Evolutionary conservation across 2,888 invertebrate genomes (phyloP), one percentile per base, ranked within the genome.

Genomic region (Blera fallax): DNA sequence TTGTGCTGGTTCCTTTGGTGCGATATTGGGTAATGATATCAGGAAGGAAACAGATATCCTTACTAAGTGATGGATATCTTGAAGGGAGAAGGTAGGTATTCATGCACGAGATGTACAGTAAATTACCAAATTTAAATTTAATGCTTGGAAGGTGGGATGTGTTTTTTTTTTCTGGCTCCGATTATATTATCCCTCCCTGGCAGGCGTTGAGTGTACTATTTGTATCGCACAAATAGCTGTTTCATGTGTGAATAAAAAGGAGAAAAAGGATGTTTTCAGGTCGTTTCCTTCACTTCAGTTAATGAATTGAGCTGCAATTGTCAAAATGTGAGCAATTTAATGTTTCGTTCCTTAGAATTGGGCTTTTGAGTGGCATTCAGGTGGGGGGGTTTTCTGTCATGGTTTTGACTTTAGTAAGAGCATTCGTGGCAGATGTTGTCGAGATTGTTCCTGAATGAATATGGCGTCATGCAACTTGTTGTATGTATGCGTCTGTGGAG

Each of bases 1-100:
- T 45, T 37, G 4, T 43, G 50, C 27, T 50, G 18, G 21, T 34
- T 62, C 21, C 34, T 52, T 54, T 60, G 74, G 70, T 81, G 76
- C 54, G 81, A 81, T 85, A 85, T 85, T 72, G 81, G 85, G 81
- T 81, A 81, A 85, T 85, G 81, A 76, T 85, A 85, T 85, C 80
- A 85, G 78, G 81, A 85, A 85, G 76, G 85, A 85, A 85, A 81
- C 81, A 85, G 85, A 85, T 85, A 85, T 85, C 72, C 76, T 69
- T 77, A 62, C 76, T 62, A 70, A 80, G 65, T 85, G 85, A 81
- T 77, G 81, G 81, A 85, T 85, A 76, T 85, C 76, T 80, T 60
- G 7, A 29, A 40, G 69, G 67, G 67, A 74, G 65, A 48, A 8
- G 65, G 34, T 27, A 37, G 32, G 50, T 78, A 78, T 80, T 60